These are phyloP conservation scores for Poeciliopsis infans DNA, from an alignment of 2,797 vertebrate genomes.

Conservation along the genomic window DNA sequence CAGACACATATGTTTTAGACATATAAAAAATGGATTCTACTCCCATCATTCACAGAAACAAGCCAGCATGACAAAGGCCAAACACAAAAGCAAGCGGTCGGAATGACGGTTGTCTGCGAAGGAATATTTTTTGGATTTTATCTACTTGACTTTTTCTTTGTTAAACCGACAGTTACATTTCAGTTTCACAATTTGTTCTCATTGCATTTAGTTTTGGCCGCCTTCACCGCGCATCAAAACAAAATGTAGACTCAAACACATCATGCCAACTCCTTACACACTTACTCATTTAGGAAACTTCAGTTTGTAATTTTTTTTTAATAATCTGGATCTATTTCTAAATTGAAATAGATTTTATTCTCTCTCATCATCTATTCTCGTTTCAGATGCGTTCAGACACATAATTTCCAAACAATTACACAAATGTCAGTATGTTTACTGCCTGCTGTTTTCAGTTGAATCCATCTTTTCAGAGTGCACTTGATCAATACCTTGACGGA, in stretches of 20 bases:
- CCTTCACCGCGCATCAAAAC: neutral
- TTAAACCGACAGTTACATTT: neutral
- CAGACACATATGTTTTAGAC: neutral
- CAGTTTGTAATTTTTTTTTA: neutral
- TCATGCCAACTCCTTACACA: neutral
- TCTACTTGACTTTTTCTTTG: neutral
- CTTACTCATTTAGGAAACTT: neutral
- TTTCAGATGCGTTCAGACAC: neutral
- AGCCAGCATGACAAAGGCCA: neutral
- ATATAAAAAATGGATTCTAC: neutral
- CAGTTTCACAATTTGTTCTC: neutral
- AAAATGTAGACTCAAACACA: neutral
- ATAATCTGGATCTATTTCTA: neutral
- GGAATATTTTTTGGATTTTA: neutral
- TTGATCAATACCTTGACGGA: constrained; percentile 47
- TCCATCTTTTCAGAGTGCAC: constrained; percentile 18
- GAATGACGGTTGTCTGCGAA: constrained; percentile 10
- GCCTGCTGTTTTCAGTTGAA: neutral
- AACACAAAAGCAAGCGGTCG: constrained; percentile 25
- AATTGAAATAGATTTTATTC: neutral
- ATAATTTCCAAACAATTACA: neutral
- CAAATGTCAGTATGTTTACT: neutral
- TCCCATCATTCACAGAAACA: neutral
- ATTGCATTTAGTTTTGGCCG: neutral
- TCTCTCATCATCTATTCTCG: neutral